These are phyloP conservation scores for Aethes cnicana DNA, from an alignment of 2,888 invertebrate species.

Conservation along the genomic window DNA sequence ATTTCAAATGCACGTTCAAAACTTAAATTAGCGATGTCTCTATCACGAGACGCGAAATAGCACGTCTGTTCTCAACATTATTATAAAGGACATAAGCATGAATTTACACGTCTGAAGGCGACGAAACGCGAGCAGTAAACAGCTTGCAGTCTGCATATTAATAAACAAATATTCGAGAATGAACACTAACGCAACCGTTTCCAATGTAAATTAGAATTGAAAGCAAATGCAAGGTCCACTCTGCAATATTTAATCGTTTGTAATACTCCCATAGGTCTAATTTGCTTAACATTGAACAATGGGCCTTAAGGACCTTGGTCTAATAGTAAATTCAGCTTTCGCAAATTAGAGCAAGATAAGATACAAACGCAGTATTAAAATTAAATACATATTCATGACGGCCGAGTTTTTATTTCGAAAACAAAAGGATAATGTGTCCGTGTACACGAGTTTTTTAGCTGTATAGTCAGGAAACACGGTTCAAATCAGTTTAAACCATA, in stretches of 20 bases:
- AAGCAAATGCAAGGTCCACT: conserved; percentile 9
- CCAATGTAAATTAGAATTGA: not conserved
- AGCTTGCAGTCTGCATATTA: conserved; percentile 8
- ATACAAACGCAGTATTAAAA: conserved; percentile 14
- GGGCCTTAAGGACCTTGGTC: conserved; percentile 15
- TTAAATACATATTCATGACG: conserved; percentile 20
- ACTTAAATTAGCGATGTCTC: conserved; percentile 15
- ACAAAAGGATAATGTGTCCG: not conserved
- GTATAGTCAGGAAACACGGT: not conserved
- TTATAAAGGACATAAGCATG: conserved; percentile 16
- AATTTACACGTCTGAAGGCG: conserved; percentile 3
- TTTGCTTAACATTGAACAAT: conserved; percentile 26
- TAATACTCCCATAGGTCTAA: conserved; percentile 22
- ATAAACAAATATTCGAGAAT: not conserved
- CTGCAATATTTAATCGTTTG: conserved; percentile 23
- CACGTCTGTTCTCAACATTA: conserved; percentile 9
- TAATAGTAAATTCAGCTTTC: conserved; percentile 19
- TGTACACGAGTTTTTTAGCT: not conserved
- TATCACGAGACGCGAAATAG: not conserved
- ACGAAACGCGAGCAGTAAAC: not conserved
- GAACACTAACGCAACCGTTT: not conserved
- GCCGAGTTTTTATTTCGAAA: not conserved
- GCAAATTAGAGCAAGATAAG: conserved; percentile 21
- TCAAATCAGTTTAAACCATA: not conserved
- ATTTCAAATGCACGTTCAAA: conserved; percentile 7